Base-by-base conservation (phyloP, 2,888 invertebrate species). In the Spialia ferax region DNA sequence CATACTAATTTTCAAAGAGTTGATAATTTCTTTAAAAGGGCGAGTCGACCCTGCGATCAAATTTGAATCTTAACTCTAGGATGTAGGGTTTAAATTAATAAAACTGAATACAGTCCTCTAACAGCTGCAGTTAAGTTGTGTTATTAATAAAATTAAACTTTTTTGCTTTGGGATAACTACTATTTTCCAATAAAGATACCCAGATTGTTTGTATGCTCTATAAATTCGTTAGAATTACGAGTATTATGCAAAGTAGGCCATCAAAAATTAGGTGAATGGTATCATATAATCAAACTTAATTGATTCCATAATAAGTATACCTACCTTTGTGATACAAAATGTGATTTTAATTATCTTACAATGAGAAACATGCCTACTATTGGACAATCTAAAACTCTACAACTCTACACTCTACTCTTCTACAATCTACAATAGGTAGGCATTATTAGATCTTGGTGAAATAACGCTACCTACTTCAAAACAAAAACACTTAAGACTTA, bases 151-250 rank as follows among this genome's bases (percentile, higher is more conserved):
- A 50, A 35, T 29, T 59, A 10, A 29, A 38, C 59, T 35, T 13
- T 59, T 48, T 26, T 18, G 0, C 57, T 23, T 15, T 20, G 38
- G 11, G n/a, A 10, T 65, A 50, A 59, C 48, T 18, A n/a, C 26
- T n/a, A 48, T 20, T 59, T 50, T 59, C 11, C 48, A 23, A 15
- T 50, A 29, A 26, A 10, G 7, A 4, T 13, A 20, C 7, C 42
- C n/a, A 11, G 35, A 52, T 50, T 59, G 22, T 38, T 50, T n/a
- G 22, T 15, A 23, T 50, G 45, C 57, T 52, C 65, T 65, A 65
- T 65, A 64, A 64, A 57, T 59, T 59, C 52, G 50, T 65, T 63
- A 29, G 63, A 55, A 63, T 55, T 63, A 63, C 63, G 54, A 55
- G 65, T 59, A 52, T 57, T 65, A 65, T 65, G 52, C 59, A 65